Evolutionary conservation across 2,797 vertebrate species (phyloP), one percentile per base, ranked within the genome.

Genomic region (Rhinoraja longicauda): DNA sequence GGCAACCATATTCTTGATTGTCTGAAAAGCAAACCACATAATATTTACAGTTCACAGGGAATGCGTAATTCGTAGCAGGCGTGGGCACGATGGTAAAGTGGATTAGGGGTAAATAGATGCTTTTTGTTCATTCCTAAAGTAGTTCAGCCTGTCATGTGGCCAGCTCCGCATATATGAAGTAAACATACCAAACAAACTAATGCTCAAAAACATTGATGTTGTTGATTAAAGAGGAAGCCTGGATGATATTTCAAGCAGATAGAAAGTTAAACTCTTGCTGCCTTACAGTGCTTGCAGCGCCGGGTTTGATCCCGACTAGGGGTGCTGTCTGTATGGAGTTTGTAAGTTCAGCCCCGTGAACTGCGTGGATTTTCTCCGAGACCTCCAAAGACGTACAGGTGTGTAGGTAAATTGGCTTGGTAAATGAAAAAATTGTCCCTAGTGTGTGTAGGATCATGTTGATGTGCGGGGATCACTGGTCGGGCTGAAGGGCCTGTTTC

Each of bases 91-190:
- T 70, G 70, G 70, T 36, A 62, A 75, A 70, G 29, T 92, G 70
- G 72, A 73, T 45, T 72, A 90, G 67, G 39, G 67, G 36, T 45
- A 92, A 75, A 75, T 53, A 73, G 90, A 53, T 26, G 36, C 5
- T 92, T 92, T 91, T 73, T 26, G 45, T 73, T 73, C 0, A 86
- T 67, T 88, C 84, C 59, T 67, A 92, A 92, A 92, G 90, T 73
- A 53, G 90, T 92, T 92, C 90, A 92, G 45, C 21, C 90, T 92
- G 90, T 45, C 12, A 19, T 67, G n/a, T 88, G 84, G 84, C 59
- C 7, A 88, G 59, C 59, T 67, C 67, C 15, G 15, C 45, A 75
- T 26, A 73, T 29, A 24, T 26, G 39, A 73, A 91, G 67, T 53
- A 73, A 92, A 53, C 21, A 53, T 92, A 17, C 45, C 10, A 92